phyloP scores from a whole-genome alignment of 2,113 vertebrate genomes.

The Campylomormyrus numenius region DNA sequence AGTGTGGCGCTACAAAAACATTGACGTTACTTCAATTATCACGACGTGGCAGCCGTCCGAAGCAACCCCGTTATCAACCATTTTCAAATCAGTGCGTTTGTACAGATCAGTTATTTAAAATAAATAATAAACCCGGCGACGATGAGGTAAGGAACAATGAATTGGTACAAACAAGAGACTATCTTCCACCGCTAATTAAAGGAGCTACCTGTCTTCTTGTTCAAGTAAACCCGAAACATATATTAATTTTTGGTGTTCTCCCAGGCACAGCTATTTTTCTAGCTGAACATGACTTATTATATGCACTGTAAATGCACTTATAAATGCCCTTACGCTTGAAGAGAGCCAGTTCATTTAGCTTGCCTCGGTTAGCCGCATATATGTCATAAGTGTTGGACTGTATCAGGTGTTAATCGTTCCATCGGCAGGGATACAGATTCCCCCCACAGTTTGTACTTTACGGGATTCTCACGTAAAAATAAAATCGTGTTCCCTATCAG shows the following conservation, averaged over 20 bases:
- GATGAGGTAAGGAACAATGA: conserved; percentile 20
- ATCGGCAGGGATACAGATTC: not conserved
- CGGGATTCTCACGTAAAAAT: not conserved
- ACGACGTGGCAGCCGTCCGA: not conserved
- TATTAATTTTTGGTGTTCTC: not conserved
- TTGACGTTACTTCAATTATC: not conserved
- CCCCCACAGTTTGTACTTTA: not conserved
- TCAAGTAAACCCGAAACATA: not conserved
- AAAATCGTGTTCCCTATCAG: not conserved
- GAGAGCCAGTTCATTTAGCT: not conserved
- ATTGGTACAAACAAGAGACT: not conserved
- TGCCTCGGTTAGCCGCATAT: not conserved
- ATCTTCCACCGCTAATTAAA: not conserved
- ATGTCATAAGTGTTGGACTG: not conserved
- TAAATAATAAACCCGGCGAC: not conserved
- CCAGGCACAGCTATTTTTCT: not conserved
- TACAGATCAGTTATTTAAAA: not conserved
- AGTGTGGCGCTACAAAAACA: conserved; percentile 2
- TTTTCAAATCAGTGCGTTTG: not conserved
- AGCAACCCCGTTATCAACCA: not conserved
- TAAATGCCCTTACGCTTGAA: not conserved
- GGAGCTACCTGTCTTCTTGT: not conserved
- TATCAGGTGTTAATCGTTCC: not conserved
- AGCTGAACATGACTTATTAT: not conserved
- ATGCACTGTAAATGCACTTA: not conserved